These are phyloP conservation scores for Sapajus apella DNA, from an alignment of 2,113 vertebrate species.

Conservation along the genomic window DNA sequence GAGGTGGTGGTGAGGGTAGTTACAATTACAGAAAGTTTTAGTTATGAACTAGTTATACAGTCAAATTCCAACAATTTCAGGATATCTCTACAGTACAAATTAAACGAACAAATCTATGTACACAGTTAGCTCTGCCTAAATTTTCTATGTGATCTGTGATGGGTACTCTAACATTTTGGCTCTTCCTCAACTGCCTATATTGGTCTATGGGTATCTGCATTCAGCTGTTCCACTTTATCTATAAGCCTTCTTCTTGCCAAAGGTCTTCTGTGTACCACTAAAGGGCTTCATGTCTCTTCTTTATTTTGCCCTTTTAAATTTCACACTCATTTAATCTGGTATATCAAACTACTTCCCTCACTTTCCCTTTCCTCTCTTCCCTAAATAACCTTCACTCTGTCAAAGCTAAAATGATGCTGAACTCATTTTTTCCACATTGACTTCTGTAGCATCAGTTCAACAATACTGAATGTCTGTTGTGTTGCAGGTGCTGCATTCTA, in stretches of 20 bases:
- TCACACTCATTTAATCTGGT: not conserved
- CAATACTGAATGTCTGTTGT: not conserved
- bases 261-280: rapidly evolving
- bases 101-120: not conserved
- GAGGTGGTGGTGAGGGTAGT: not conserved
- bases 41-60: not conserved
- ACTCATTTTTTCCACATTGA: not conserved
- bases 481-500: not conserved
- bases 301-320: not conserved
- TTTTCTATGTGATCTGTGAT: not conserved
- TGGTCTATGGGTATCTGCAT: too few species aligned
- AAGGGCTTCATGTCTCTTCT: not conserved
- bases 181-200: not conserved
- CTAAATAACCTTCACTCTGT: not conserved
- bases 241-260: too few species aligned
- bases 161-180: not conserved
- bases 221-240: not conserved
- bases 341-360: not conserved
- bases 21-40: not conserved
- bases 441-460: not conserved
- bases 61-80: not conserved
- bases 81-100: not conserved
- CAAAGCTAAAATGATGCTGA: not conserved
- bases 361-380: not conserved
- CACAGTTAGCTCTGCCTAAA: not conserved